phyloP scores from a whole-genome alignment of 2,113 vertebrate genomes.

The Stegostoma tigrinum region DNA sequence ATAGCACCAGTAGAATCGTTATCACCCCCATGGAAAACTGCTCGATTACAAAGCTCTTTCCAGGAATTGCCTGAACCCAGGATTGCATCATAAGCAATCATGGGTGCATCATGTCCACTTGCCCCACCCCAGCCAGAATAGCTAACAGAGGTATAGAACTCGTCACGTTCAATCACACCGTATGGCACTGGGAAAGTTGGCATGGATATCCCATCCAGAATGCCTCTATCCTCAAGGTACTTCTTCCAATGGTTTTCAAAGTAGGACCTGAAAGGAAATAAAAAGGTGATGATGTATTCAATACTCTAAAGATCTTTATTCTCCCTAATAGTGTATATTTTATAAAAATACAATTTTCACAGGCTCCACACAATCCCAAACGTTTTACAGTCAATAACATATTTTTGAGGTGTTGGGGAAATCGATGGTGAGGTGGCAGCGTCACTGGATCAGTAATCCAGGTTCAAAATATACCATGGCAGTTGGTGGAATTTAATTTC shows the following conservation, averaged over 20 bases:
- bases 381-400: too few relatives aligned
- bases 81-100: constrained; percentile 72
- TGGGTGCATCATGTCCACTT: constrained; percentile 71
- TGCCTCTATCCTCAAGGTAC: constrained; percentile 61
- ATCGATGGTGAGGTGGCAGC: too few relatives aligned
- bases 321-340: neutral
- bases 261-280: constrained; percentile 54
- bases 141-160: constrained; percentile 60
- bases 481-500: too few relatives aligned
- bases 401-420: too few relatives aligned
- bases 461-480: too few relatives aligned
- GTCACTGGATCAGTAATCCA: too few relatives aligned
- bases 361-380: neutral
- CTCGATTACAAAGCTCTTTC: constrained; percentile 59
- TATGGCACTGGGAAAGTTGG: constrained; percentile 58
- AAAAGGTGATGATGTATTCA: neutral
- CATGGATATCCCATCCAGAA: constrained; percentile 51
- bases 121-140: constrained; percentile 61
- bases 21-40: constrained; percentile 70
- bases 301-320: neutral
- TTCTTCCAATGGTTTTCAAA: constrained; percentile 61
- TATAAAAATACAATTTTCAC: neutral
- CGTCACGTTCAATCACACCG: constrained; percentile 58
- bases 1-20: constrained; percentile 66
- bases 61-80: constrained; percentile 61